Base-by-base conservation (phyloP, 1,140 invertebrate species). In the Eupeodes corollae region DNA sequence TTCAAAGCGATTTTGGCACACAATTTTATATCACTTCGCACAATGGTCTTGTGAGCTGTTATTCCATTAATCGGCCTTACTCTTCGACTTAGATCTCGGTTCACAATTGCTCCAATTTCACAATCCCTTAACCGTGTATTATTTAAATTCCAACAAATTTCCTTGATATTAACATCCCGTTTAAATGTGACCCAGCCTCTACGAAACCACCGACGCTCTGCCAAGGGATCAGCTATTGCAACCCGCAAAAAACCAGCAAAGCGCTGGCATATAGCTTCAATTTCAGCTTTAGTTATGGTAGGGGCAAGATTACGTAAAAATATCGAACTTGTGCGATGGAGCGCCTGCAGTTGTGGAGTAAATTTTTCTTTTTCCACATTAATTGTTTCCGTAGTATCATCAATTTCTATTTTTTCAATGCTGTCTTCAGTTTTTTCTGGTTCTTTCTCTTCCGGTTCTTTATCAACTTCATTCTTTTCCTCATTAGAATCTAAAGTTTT, bases 91-190 rank as follows among this genome's bases (percentile, higher is more conserved):
- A 98, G 70, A 70, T 98, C 95, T 5, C 94, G 76, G 68, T 97
- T 97, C 1, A 97, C 87, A 56, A 93, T 93, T 2, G 91, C 88
- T 6, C 89, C 88, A 56, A 96, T 75, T 75, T 99, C 89, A 74
- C 88, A 84, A 69, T 98, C 87, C 87, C 92, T 37, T 18, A 68
- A 51, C 14, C 67, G 56, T 50, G 96, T 92, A 58, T 94, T 97
- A 62, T 98, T 98, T 10, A 99, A 76, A 68, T 91, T 94, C 94
- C 94, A 99, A 68, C 96, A 99, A 49, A 99, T 98, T 69, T 99
- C 94, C 68, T 98, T 98, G 50, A 99, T 98, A 66, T 98, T 98
- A 8, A 98, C 94, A 62, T 93, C 84, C 34, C 91, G 74, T 56
- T 92, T 86, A 71, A 98, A 99, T 1, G 96, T 98, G 5, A 98